These are phyloP conservation scores for Atta colombica DNA, from an alignment of 1,140 invertebrate species.

Conservation along the genomic window DNA sequence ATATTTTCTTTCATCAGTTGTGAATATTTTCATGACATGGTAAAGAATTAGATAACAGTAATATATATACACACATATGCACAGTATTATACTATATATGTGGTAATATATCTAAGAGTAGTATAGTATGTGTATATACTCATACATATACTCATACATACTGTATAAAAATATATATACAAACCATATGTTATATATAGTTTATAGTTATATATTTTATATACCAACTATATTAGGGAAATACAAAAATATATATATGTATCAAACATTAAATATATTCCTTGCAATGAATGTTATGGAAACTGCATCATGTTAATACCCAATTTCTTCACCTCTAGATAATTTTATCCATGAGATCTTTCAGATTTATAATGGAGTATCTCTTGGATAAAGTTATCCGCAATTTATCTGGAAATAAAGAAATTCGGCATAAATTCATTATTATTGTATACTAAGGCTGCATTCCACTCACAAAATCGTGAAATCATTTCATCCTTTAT, in stretches of 20 bases:
- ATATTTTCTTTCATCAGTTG: background rate
- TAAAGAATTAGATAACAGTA: background rate
- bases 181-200: background rate
- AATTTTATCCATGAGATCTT: too few species aligned
- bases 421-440: too few species aligned
- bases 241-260: background rate
- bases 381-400: too few species aligned
- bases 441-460: too few species aligned
- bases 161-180: background rate
- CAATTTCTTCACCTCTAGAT: too few species aligned
- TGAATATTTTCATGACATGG: background rate
- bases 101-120: background rate
- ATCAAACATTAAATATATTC: background rate
- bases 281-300: background rate
- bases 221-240: background rate
- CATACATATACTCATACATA: background rate
- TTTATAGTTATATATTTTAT: background rate
- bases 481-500: too few species aligned
- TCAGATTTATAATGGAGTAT: too few species aligned
- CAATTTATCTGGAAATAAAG: too few species aligned
- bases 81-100: constrained; percentile 1
- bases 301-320: background rate
- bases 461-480: too few species aligned
- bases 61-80: background rate
- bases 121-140: background rate